Percentiles rank a stretch among this genome's conserved stretches.
These are phyloP conservation scores for Portunus trituberculatus DNA, from an alignment of 1,140 invertebrate species.

Conservation along the genomic window DNA sequence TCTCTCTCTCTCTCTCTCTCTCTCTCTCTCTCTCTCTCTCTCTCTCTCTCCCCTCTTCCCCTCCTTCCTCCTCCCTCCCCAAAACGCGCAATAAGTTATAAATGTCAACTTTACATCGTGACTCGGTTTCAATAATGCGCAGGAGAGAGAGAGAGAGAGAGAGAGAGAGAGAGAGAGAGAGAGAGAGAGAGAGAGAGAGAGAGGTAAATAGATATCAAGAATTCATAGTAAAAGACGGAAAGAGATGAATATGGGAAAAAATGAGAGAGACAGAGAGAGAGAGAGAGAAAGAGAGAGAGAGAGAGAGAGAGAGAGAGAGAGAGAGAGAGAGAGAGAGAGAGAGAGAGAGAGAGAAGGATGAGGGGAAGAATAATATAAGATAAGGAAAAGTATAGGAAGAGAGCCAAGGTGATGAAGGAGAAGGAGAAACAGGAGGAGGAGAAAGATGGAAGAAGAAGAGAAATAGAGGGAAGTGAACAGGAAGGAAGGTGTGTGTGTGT, in stretches of 20 bases:
- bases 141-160: not conserved
- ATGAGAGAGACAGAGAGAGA: not conserved
- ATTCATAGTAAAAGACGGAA: too few species aligned
- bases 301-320: not conserved
- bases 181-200: not conserved
- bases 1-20: not conserved
- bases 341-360: not conserved
- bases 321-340: not conserved
- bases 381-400: not conserved
- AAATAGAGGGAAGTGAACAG: not conserved
- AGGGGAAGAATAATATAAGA: not conserved
- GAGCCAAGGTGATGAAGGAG: not conserved
- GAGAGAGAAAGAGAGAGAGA: not conserved
- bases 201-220: not conserved
- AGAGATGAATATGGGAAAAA: too few species aligned
- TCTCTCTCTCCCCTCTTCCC: not conserved
- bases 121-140: not conserved
- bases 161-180: not conserved
- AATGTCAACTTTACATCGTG: slow-evolving; percentile 22
- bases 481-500: not conserved
- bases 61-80: not conserved
- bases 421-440: not conserved
- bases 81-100: slow-evolving; percentile 2
- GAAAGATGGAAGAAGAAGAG: not conserved
- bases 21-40: not conserved